Percentiles rank a stretch among this genome's conserved stretches.
Evolutionary conservation across 2,888 invertebrate species (phyloP).

Genomic region (Rambutsinella grinnellia): DNA sequence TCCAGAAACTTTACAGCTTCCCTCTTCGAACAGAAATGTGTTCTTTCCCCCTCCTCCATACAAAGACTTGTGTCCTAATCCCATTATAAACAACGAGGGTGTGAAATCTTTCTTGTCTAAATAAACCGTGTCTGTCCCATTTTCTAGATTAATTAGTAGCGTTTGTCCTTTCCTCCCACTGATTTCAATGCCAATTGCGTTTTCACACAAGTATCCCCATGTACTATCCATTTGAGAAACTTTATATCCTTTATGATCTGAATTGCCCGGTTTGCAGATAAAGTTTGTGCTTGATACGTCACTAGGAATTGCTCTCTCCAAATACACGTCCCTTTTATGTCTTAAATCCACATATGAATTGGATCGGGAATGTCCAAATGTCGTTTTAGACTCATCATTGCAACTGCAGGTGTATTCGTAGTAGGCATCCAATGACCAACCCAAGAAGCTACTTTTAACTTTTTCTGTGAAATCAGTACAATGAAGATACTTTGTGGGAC

Average conservation of each 20-base stretch:
- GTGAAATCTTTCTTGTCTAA: not conserved
- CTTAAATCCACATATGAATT: not conserved
- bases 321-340: not conserved
- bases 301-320: not conserved
- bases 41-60: conserved; percentile 21
- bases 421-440: no score
- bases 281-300: not conserved
- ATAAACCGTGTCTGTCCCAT: conserved; percentile 22
- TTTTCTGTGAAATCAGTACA: no score
- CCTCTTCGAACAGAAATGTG: conserved; percentile 26
- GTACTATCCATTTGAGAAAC: not conserved
- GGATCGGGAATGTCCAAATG: not conserved
- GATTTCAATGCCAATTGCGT: conserved; percentile 23
- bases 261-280: conserved; percentile 3
- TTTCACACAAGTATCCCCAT: conserved; percentile 13
- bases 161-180: not conserved
- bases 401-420: no score
- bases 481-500: not conserved
- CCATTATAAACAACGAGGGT: conserved; percentile 6
- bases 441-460: no score
- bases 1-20: conserved; percentile 5
- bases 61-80: conserved; percentile 20
- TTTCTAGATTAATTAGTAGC: conserved; percentile 16
- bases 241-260: not conserved
- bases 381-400: not conserved